Evolutionary conservation across 2,797 vertebrate genomes (phyloP).

Genomic region (Momotus momota): DNA sequence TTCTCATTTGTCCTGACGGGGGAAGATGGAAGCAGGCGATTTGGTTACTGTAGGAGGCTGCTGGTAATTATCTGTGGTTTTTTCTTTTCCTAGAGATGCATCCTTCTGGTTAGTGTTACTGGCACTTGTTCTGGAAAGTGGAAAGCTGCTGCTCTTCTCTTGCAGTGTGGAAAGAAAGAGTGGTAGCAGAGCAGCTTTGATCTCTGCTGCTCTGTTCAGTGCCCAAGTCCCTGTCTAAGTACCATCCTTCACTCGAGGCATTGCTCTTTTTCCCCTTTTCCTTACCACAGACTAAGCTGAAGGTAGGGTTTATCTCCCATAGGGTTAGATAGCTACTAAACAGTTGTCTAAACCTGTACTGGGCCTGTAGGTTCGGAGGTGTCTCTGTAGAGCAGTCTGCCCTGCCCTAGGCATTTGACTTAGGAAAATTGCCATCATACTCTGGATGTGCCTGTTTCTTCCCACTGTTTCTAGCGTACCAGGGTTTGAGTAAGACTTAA

Average conservation of each 20-base stretch:
- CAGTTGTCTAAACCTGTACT: not conserved
- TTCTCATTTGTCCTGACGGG: slow-evolving; percentile 93
- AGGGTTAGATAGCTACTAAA: not conserved
- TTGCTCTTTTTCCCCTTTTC: not conserved
- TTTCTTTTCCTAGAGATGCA: not conserved
- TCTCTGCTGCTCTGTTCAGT: not conserved
- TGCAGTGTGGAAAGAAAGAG: not conserved
- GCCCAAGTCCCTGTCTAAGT: not conserved
- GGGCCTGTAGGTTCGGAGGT: not conserved
- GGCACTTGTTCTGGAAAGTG: not conserved
- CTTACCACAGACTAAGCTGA: not conserved
- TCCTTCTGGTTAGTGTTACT: not conserved
- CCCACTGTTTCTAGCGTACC: not conserved
- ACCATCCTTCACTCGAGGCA: not conserved
- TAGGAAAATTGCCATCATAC: not conserved
- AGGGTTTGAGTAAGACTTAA: not conserved
- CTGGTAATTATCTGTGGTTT: slow-evolving; percentile 81
- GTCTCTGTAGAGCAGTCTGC: not conserved
- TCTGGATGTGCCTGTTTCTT: not conserved
- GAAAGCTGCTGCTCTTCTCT: not conserved
- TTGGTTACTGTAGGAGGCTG: slow-evolving; percentile 92
- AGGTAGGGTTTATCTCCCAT: not conserved
- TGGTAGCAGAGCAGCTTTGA: not conserved
- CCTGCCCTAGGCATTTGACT: not conserved
- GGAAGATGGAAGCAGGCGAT: slow-evolving; percentile 90